Percentiles rank a stretch among this genome's conserved stretches.
Evolutionary conservation across 1,140 invertebrate genomes (phyloP).

Genomic region (Ooceraea biroi): DNA sequence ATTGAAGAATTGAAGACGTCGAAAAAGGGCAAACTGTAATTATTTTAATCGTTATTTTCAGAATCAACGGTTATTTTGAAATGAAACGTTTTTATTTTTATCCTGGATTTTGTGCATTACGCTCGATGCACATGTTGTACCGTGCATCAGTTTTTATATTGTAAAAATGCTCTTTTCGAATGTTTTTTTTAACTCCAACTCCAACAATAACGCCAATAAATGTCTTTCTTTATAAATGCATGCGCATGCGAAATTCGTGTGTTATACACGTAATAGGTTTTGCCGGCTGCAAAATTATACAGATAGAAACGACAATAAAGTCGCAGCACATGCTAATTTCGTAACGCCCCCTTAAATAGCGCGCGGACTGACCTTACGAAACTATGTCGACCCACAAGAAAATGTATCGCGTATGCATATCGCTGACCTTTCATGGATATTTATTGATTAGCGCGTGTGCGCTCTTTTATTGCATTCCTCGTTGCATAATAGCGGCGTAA

Average conservation of each 20-base stretch:
- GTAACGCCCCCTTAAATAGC: constrained; percentile 5
- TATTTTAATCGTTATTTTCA: not conserved
- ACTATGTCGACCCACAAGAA: constrained; percentile 31
- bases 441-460: constrained; percentile 54
- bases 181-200: no score
- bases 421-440: constrained; percentile 58
- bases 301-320: constrained; percentile 29
- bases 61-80: no score
- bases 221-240: not conserved
- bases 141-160: no score
- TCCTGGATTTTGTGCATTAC: no score
- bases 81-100: no score
- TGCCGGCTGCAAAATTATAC: not conserved
- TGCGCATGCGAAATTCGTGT: not conserved
- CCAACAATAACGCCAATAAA: no score
- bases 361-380: constrained; percentile 26
- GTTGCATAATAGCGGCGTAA: constrained; percentile 54
- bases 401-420: constrained; percentile 35
- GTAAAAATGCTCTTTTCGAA: no score
- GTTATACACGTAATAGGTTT: not conserved
- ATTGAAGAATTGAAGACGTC: not conserved
- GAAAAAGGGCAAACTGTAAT: not conserved
- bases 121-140: no score
- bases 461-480: constrained; percentile 43
- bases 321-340: constrained; percentile 15